Percentiles rank a stretch among this genome's conserved stretches.
These are phyloP conservation scores for Lingula anatina DNA, from an alignment of 2,888 invertebrate genomes.

Conservation along the genomic window DNA sequence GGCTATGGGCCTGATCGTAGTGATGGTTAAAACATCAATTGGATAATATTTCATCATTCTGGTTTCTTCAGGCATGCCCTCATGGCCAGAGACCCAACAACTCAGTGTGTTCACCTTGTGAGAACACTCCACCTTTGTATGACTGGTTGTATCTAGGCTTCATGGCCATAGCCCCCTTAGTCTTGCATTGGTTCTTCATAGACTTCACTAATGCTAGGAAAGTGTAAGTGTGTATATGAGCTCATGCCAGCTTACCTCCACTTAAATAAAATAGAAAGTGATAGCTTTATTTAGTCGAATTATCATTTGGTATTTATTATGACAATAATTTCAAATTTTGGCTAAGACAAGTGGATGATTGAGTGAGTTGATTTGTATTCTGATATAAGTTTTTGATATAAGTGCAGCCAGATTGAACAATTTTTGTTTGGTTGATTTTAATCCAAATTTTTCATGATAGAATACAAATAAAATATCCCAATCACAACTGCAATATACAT, in stretches of 20 bases:
- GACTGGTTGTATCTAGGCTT: conserved; percentile 93
- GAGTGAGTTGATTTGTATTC: too few species aligned
- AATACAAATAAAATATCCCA: too few species aligned
- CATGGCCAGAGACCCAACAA: conserved; percentile 59
- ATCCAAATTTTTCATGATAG: too few species aligned
- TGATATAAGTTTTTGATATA: too few species aligned
- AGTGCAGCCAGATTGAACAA: too few species aligned
- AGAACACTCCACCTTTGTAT: conserved; percentile 71
- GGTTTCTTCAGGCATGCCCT: conserved; percentile 46
- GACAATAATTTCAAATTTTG: background rate
- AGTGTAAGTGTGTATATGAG: conserved; percentile 55
- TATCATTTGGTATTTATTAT: background rate
- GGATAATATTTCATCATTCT: background rate
- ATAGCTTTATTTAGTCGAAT: background rate
- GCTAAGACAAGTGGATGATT: background rate
- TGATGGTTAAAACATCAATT: too few species aligned
- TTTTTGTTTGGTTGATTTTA: too few species aligned
- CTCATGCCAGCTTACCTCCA: background rate
- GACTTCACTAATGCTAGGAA: conserved; percentile 69
- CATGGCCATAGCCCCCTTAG: conserved; percentile 81
- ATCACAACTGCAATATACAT: too few species aligned
- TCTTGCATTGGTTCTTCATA: conserved; percentile 89
- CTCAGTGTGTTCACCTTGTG: conserved; percentile 73
- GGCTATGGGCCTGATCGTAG: too few species aligned
- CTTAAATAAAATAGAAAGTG: background rate